Evolutionary conservation across 2,113 vertebrate species (phyloP).

Genomic region (Naja naja): DNA sequence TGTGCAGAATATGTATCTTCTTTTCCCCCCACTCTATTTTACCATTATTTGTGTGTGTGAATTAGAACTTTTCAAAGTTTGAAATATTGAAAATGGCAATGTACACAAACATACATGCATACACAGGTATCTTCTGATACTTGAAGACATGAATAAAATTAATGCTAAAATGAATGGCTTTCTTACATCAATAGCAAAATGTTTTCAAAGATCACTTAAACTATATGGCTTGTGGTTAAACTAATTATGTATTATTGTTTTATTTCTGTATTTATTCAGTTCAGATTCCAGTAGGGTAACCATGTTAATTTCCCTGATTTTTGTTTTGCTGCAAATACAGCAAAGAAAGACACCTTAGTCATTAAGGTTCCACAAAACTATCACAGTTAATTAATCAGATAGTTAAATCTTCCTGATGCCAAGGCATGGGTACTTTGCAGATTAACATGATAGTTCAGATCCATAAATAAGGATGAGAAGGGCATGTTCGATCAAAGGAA

Average conservation of each 20-base stretch:
- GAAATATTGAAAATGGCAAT: neutral
- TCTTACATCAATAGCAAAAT: neutral
- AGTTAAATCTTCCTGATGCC: neutral
- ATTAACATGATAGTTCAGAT: slow-evolving; percentile 1
- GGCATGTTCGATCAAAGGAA: neutral
- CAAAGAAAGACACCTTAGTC: neutral
- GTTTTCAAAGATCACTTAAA: neutral
- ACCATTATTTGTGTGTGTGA: neutral
- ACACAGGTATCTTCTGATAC: neutral
- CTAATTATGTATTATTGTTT: slow-evolving; percentile 8
- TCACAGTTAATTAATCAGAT: neutral
- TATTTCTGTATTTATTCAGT: slow-evolving; percentile 1
- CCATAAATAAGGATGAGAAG: neutral
- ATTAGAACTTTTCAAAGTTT: neutral
- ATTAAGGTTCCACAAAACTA: neutral
- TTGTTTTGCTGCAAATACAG: neutral
- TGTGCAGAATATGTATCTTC: neutral
- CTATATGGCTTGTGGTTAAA: neutral
- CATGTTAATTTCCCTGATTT: neutral
- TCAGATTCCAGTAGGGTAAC: neutral
- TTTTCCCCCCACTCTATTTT: neutral
- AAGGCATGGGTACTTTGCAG: neutral
- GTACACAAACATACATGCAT: neutral
- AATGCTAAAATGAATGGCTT: neutral
- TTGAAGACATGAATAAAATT: neutral